phyloP scores from a whole-genome alignment of 2,888 invertebrate species.

The Lasioglossum morio region DNA sequence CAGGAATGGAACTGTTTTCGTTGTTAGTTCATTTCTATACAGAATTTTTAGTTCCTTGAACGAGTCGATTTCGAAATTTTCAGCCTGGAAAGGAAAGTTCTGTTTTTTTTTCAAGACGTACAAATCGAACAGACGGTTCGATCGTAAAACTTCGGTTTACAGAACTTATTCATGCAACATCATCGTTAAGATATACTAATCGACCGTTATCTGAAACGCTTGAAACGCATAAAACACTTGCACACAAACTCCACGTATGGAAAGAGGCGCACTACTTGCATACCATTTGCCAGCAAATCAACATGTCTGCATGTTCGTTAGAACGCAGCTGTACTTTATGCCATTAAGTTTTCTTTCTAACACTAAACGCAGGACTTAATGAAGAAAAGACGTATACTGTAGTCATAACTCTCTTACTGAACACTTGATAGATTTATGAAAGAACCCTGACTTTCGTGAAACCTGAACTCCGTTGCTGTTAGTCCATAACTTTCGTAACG shows the following conservation, averaged over 20 bases:
- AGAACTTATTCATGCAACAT: not conserved
- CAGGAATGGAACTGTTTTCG: not conserved
- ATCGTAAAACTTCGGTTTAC: constrained; percentile 7
- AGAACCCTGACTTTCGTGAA: not conserved
- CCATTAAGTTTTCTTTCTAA: not conserved
- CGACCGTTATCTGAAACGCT: constrained; percentile 25
- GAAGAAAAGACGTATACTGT: not conserved
- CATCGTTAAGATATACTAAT: not conserved
- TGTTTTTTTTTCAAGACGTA: not conserved
- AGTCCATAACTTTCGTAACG: not conserved
- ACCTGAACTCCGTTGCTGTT: not conserved
- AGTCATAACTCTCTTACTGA: constrained; percentile 11
- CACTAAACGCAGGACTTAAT: constrained; percentile 15
- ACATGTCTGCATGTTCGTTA: constrained; percentile 39
- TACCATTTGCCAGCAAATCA: constrained; percentile 28
- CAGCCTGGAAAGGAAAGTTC: not conserved
- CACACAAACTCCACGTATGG: constrained; percentile 33
- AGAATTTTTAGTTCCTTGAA: not conserved
- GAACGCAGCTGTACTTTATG: constrained; percentile 7
- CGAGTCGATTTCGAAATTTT: not conserved
- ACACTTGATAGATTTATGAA: not conserved
- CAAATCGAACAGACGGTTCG: not conserved
- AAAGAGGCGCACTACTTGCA: constrained; percentile 38
- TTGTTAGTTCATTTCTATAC: not conserved
- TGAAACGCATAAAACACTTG: constrained; percentile 12